Evolutionary conservation across 1,140 invertebrate genomes (phyloP).

Genomic region (Epicauta chinensis): DNA sequence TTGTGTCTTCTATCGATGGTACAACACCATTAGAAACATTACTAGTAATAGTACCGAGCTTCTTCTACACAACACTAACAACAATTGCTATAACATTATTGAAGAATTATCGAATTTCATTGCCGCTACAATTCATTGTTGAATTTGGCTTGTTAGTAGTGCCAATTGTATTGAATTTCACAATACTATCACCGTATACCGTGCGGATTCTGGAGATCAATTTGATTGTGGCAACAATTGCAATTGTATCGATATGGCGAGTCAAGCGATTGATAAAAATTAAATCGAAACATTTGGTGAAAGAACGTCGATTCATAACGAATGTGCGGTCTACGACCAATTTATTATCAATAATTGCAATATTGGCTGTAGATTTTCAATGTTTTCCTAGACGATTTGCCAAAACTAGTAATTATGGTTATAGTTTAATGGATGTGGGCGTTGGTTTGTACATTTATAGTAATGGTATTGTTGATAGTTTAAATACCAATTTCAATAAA

Average conservation of each 20-base stretch:
- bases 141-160: conserved; percentile 28
- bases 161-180: conserved; percentile 26
- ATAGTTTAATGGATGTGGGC: conserved; percentile 90
- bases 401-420: conserved; percentile 84
- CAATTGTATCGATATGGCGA: background rate
- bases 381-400: conserved; percentile 77
- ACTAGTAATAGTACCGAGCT: conserved; percentile 44
- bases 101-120: background rate
- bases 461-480: conserved; percentile 67
- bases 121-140: conserved; percentile 14
- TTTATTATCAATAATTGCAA: conserved; percentile 71
- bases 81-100: conserved; percentile 18
- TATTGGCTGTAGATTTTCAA: conserved; percentile 89
- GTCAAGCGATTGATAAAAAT: background rate
- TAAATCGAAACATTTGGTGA: background rate
- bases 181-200: conserved; percentile 25
- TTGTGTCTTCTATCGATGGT: conserved; percentile 46
- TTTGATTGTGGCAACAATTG: background rate
- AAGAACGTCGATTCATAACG: conserved; percentile 48
- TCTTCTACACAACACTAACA: conserved; percentile 34
- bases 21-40: conserved; percentile 45
- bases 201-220: background rate
- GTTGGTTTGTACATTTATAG: conserved; percentile 85
- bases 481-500: conserved; percentile 39
- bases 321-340: conserved; percentile 64